phyloP scores from a whole-genome alignment of 2,888 invertebrate genomes.

The Phragmatobia fuliginosa region DNA sequence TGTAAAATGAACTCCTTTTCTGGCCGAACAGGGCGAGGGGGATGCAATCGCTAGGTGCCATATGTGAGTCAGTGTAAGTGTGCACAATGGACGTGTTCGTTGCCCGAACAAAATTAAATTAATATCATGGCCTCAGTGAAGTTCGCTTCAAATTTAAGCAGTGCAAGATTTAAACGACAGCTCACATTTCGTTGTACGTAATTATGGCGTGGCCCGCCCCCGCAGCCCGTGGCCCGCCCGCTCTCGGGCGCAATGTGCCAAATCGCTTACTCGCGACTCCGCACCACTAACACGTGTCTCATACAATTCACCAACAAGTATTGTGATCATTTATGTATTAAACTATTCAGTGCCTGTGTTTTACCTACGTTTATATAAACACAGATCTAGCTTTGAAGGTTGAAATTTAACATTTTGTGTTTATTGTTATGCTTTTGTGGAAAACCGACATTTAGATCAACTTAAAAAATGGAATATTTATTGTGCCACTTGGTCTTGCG shows the following conservation, averaged over 20 bases:
- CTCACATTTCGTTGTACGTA: slow-evolving; percentile 82
- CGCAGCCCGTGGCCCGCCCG: slow-evolving; percentile 62
- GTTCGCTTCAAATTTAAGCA: slow-evolving; percentile 82
- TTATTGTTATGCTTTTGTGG: too few species aligned
- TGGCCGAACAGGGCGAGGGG: slow-evolving; percentile 24
- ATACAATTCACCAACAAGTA: slow-evolving; percentile 36
- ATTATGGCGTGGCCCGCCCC: slow-evolving; percentile 78
- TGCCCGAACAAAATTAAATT: slow-evolving; percentile 74
- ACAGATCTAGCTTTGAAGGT: background rate
- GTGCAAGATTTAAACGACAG: slow-evolving; percentile 84
- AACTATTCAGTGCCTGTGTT: background rate
- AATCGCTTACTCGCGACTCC: slow-evolving; percentile 83
- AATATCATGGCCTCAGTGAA: slow-evolving; percentile 72
- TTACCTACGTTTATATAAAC: background rate
- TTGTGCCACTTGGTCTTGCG: too few species aligned
- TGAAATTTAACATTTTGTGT: background rate
- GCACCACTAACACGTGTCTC: slow-evolving; percentile 65
- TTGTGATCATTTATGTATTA: slow-evolving; percentile 22
- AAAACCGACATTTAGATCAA: too few species aligned
- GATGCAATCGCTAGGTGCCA: slow-evolving; percentile 33
- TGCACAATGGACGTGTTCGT: slow-evolving; percentile 50
- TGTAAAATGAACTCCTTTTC: slow-evolving; percentile 37
- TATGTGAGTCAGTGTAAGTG: slow-evolving; percentile 39
- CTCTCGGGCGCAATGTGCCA: slow-evolving; percentile 81
- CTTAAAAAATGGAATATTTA: too few species aligned